Conservation (phyloP, 2,888 invertebrate species). For the Cerastoderma edule region DNA sequence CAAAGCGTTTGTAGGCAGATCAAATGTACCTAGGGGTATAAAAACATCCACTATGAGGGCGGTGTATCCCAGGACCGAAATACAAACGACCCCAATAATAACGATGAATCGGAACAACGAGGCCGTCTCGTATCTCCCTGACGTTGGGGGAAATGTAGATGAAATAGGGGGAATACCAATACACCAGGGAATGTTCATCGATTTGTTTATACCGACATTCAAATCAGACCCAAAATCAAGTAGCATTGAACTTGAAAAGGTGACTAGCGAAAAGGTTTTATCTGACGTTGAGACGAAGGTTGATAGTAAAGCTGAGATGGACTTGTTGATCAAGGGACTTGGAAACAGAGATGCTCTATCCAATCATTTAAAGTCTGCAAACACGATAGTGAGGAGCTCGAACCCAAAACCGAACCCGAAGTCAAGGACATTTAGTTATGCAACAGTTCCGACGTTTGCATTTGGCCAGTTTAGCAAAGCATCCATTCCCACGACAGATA, state of each 20-base stretch:
- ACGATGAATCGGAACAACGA: neutral
- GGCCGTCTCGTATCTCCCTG: constrained; percentile 4
- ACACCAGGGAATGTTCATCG: constrained; percentile 10
- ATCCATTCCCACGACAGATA: too few relatives aligned
- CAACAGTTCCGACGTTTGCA: too few relatives aligned
- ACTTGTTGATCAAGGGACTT: neutral
- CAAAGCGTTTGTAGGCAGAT: too few relatives aligned
- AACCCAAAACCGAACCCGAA: too few relatives aligned
- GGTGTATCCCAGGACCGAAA: neutral
- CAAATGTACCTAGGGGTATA: too few relatives aligned
- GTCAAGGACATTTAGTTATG: too few relatives aligned
- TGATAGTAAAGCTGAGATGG: neutral
- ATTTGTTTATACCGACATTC: constrained; percentile 8
- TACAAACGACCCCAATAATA: neutral
- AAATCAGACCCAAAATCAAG: neutral
- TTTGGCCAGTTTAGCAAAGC: too few relatives aligned
- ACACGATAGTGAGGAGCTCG: neutral
- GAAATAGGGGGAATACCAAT: constrained; percentile 28
- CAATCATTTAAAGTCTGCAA: neutral
- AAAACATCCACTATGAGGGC: neutral
- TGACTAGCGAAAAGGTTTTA: neutral
- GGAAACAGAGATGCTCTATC: neutral
- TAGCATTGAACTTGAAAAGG: neutral
- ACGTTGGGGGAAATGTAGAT: constrained; percentile 8
- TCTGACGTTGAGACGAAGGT: neutral